Conservation (phyloP, 1,140 invertebrate species). For the Dryas iulia region DNA sequence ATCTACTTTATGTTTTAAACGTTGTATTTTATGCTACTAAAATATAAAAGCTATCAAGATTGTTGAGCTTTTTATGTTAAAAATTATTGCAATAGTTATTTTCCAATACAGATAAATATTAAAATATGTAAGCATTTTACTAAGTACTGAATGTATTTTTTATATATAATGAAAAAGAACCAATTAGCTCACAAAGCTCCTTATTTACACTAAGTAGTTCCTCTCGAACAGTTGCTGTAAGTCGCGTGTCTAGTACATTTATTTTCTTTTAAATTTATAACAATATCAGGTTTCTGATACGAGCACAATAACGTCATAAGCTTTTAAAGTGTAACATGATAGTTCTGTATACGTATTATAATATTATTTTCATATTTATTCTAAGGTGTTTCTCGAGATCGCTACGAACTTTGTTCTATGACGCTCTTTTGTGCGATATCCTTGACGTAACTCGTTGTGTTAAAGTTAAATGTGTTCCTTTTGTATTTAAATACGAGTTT, state of each 20-base stretch:
- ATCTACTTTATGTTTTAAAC: no score
- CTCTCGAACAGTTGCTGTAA: not conserved
- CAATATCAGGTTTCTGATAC: not conserved
- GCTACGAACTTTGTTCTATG: not conserved
- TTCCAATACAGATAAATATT: no score
- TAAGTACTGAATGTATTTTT: no score
- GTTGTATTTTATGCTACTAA: no score
- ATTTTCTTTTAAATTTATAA: not conserved
- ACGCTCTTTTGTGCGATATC: not conserved
- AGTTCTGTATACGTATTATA: not conserved
- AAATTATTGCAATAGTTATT: no score
- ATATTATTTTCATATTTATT: not conserved
- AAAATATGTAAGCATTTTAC: no score
- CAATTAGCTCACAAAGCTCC: not conserved
- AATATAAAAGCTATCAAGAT: no score
- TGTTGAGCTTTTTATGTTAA: no score
- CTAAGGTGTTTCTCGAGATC: not conserved
- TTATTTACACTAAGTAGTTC: not conserved
- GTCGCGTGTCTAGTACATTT: not conserved
- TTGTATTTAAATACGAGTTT: not conserved
- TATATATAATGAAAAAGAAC: not conserved
- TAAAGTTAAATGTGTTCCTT: not conserved
- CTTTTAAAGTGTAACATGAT: slow-evolving; percentile 1
- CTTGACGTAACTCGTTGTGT: not conserved
- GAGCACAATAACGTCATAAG: not conserved